Evolutionary conservation across 1,140 invertebrate species (phyloP).

Genomic region (Eubasilissa regina): DNA sequence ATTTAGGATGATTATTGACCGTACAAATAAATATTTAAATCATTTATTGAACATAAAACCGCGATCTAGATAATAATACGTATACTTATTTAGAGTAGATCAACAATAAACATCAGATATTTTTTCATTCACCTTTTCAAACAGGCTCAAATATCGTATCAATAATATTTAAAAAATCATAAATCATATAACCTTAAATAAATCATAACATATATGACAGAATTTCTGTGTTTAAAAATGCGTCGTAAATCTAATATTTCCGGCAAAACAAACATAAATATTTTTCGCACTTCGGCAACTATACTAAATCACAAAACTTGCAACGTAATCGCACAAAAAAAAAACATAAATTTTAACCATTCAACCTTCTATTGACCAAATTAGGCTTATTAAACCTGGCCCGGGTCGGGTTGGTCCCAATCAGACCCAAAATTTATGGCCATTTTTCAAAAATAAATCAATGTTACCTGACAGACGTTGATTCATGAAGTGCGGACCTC

Average conservation of each 20-base stretch:
- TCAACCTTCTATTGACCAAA: slow-evolving; percentile 31
- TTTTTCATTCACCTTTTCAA: too few species aligned
- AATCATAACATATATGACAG: slow-evolving; percentile 26
- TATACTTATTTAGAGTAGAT: too few species aligned
- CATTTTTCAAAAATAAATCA: slow-evolving; percentile 60
- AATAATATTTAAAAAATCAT: neutral
- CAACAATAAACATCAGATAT: too few species aligned
- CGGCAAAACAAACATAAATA: slow-evolving; percentile 46
- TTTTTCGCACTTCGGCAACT: slow-evolving; percentile 30
- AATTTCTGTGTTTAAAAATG: neutral
- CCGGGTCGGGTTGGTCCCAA: slow-evolving; percentile 44
- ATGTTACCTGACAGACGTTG: slow-evolving; percentile 47
- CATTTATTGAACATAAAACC: too few species aligned
- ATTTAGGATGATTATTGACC: too few species aligned
- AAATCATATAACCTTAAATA: slow-evolving; percentile 3
- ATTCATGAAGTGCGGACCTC: slow-evolving; percentile 45
- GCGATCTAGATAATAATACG: too few species aligned
- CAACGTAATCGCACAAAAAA: slow-evolving; percentile 14
- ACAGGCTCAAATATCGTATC: too few species aligned
- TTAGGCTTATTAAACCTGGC: slow-evolving; percentile 21
- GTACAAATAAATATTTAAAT: too few species aligned
- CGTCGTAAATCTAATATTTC: slow-evolving; percentile 4
- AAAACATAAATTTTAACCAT: slow-evolving; percentile 28
- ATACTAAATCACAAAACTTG: slow-evolving; percentile 37
- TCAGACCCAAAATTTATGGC: slow-evolving; percentile 59